These are phyloP conservation scores for Denticeps clupeoides DNA, from an alignment of 2,797 vertebrate species.

Conservation along the genomic window DNA sequence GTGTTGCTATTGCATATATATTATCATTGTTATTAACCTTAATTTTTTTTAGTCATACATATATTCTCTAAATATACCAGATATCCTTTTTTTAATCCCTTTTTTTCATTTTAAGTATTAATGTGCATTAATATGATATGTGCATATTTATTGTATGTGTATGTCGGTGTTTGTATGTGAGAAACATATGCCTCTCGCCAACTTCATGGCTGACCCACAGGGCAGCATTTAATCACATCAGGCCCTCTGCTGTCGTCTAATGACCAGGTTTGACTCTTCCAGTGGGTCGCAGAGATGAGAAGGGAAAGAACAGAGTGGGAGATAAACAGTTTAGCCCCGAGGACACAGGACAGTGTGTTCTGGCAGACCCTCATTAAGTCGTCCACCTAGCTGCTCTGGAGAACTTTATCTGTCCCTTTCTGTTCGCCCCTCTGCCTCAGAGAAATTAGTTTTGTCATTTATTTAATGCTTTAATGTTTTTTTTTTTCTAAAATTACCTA, in stretches of 20 bases:
- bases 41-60: no score
- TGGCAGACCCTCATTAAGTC: constrained; percentile 23
- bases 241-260: constrained; percentile 22
- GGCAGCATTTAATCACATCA: constrained; percentile 29
- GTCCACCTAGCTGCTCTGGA: constrained; percentile 6
- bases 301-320: constrained; percentile 12
- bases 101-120: no score
- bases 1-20: no score
- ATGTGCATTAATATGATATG: no score
- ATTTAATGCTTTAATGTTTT: no score
- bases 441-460: no score
- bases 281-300: constrained; percentile 15
- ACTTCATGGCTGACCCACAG: constrained; percentile 16
- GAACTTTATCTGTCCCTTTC: neutral
- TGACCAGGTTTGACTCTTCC: constrained; percentile 28
- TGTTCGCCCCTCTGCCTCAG: no score
- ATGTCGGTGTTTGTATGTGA: neutral
- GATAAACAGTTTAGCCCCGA: constrained; percentile 21
- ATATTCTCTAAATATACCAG: no score
- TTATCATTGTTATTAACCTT: neutral
- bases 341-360: constrained; percentile 16
- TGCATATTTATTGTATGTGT: neutral
- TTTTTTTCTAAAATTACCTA: no score
- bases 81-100: no score
- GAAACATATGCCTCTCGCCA: constrained; percentile 12